Conservation (phyloP, 2,888 invertebrate species). For the Drosophila lacicola region DNA sequence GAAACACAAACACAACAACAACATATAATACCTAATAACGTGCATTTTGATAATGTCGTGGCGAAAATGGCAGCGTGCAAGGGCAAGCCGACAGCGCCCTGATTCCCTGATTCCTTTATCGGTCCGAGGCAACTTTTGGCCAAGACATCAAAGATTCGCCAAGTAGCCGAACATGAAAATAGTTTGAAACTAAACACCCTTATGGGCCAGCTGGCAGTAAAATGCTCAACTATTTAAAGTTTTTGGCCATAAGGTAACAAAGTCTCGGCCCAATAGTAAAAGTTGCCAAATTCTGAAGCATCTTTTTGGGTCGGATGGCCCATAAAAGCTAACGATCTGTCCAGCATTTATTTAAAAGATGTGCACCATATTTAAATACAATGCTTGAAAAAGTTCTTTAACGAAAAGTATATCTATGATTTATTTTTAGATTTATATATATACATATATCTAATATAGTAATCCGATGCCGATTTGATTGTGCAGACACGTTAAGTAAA, state of each 20-base stretch:
- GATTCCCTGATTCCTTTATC: constrained; percentile 13
- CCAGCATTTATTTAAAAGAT: constrained; percentile 10
- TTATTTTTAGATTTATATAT: too few species aligned
- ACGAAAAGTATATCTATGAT: too few species aligned
- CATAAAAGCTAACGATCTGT: constrained; percentile 44
- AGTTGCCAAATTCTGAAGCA: constrained; percentile 26
- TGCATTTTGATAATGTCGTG: constrained; percentile 68
- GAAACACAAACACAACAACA: constrained; percentile 38
- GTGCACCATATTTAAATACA: too few species aligned
- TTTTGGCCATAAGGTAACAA: constrained; percentile 49
- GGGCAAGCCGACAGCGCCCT: background rate
- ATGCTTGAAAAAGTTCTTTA: too few species aligned
- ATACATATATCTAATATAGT: too few species aligned
- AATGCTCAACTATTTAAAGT: constrained; percentile 64
- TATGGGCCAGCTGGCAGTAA: constrained; percentile 18
- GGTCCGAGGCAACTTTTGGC: constrained; percentile 37
- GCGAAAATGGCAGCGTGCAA: constrained; percentile 13
- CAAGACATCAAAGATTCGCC: constrained; percentile 55
- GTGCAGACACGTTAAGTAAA: too few species aligned
- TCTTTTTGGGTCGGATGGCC: constrained; percentile 17
- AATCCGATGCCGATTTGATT: too few species aligned
- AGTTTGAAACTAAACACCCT: constrained; percentile 51
- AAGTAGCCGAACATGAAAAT: constrained; percentile 33
- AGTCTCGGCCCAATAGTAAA: constrained; percentile 29
- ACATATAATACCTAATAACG: constrained; percentile 70